phyloP scores from a whole-genome alignment of 2,797 vertebrate species.

The Cyprinella venusta region DNA sequence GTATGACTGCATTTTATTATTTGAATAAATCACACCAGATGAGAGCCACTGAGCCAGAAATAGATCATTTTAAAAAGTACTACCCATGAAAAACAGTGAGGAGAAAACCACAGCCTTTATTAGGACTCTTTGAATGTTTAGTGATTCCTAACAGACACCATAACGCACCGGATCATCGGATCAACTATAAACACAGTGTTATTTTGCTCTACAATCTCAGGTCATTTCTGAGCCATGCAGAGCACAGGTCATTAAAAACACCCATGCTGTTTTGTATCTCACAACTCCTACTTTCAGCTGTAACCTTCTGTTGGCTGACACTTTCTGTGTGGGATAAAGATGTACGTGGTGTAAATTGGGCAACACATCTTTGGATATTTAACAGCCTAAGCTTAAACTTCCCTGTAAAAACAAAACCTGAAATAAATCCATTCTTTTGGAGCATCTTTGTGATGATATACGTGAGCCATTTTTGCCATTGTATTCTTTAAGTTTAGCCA shows the following conservation, averaged over 20 bases:
- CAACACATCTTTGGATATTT: neutral
- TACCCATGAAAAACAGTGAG: neutral
- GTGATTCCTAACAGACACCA: neutral
- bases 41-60: neutral
- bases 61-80: neutral
- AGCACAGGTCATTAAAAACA: constrained; percentile 21
- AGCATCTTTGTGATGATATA: neutral
- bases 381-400: neutral
- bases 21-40: neutral
- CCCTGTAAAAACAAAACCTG: neutral
- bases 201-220: neutral
- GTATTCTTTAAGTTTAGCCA: neutral
- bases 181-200: neutral
- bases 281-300: constrained; percentile 13
- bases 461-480: neutral
- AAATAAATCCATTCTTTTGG: neutral
- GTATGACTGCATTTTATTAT: neutral
- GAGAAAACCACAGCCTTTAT: neutral
- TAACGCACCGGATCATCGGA: neutral
- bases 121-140: neutral
- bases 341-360: neutral
- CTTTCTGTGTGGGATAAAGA: constrained; percentile 11
- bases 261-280: constrained; percentile 5
- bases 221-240: neutral
- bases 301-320: neutral